phyloP scores from a whole-genome alignment of 2,888 invertebrate genomes.

The Bruchidius siliquastri region DNA sequence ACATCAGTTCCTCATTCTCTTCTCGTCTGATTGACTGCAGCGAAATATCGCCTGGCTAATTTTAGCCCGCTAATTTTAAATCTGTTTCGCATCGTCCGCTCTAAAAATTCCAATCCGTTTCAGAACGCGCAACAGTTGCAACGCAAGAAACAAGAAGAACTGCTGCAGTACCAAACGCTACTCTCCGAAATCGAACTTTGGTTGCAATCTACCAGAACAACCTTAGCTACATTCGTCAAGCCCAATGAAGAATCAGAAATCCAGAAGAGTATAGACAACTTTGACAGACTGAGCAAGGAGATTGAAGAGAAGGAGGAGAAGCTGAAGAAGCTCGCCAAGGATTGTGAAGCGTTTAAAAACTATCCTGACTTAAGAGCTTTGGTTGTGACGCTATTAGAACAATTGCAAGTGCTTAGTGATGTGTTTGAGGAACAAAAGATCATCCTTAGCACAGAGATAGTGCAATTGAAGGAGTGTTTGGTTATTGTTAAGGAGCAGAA shows the following conservation, averaged over 20 bases:
- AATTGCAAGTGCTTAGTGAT: constrained; percentile 54
- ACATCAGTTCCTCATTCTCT: neutral
- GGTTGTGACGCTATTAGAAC: constrained; percentile 51
- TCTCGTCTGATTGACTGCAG: neutral
- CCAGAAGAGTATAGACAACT: constrained; percentile 35
- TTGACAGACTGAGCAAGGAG: constrained; percentile 40
- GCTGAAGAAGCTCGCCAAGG: constrained; percentile 47
- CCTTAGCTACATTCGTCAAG: constrained; percentile 27
- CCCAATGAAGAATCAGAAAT: constrained; percentile 34
- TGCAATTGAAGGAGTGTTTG: constrained; percentile 51
- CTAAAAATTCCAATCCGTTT: constrained; percentile 22
- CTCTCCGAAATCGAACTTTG: constrained; percentile 55
- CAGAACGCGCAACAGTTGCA: constrained; percentile 54
- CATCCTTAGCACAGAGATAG: constrained; percentile 58
- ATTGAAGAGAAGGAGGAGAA: constrained; percentile 49
- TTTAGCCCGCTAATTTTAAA: neutral
- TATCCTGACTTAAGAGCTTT: constrained; percentile 49
- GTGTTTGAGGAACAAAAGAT: constrained; percentile 59
- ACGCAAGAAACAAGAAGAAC: constrained; percentile 52
- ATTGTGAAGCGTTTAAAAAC: constrained; percentile 49
- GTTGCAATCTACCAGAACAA: constrained; percentile 47
- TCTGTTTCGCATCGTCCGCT: neutral
- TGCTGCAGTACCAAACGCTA: constrained; percentile 52
- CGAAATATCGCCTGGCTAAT: neutral
- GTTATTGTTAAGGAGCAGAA: constrained; percentile 34